These are phyloP conservation scores for Prunella himalayana DNA, from an alignment of 2,113 vertebrate genomes.

Conservation along the genomic window DNA sequence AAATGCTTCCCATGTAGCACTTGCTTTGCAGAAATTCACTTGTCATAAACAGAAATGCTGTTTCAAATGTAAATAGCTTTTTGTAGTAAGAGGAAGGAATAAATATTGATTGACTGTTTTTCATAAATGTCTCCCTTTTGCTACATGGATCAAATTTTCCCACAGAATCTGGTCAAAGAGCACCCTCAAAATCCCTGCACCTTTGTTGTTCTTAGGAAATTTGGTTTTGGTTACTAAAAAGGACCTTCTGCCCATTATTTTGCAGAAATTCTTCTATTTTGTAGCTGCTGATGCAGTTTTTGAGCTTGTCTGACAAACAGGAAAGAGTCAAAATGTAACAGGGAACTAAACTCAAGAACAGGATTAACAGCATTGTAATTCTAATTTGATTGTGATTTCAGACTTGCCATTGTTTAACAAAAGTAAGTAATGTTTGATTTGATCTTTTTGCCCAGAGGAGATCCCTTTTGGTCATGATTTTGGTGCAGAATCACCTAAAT, in stretches of 20 bases:
- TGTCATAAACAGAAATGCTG: background rate
- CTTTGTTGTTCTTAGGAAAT: background rate
- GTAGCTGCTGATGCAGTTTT: background rate
- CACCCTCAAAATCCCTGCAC: background rate
- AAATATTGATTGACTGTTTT: background rate
- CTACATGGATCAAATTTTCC: background rate
- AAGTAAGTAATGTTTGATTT: rapidly evolving
- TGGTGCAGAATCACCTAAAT: background rate
- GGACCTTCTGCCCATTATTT: background rate
- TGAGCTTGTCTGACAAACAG: background rate
- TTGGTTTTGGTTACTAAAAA: background rate
- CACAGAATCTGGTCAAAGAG: background rate
- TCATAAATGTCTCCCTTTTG: background rate
- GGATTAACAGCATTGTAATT: background rate
- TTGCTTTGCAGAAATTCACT: background rate
- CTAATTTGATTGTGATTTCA: background rate
- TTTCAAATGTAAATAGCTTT: background rate
- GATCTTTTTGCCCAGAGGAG: background rate
- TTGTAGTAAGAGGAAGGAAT: background rate
- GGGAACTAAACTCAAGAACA: background rate
- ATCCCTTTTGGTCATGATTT: background rate
- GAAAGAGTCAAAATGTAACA: background rate
- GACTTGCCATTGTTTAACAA: background rate
- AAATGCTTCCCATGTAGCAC: background rate
- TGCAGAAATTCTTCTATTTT: background rate